Evolutionary conservation across 2,113 vertebrate species (phyloP), one percentile per base, ranked within the genome.

Genomic region (Rhabdornis inornatus): DNA sequence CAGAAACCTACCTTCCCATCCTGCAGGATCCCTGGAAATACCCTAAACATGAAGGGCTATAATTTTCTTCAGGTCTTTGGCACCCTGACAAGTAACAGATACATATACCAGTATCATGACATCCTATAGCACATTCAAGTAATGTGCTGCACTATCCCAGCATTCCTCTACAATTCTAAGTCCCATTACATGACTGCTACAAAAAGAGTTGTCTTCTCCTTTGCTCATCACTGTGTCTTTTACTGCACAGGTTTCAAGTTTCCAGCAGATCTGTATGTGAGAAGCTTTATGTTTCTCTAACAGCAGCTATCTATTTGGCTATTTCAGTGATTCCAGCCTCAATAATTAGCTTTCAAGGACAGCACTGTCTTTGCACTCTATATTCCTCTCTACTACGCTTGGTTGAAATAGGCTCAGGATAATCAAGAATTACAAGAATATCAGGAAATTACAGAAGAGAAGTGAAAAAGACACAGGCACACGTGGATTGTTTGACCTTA

Each of bases 51-150:
- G 10, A 90, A 47, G 11, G 27, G 19, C 24, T 57, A 42, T 30
- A 0, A 19, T 47, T 57, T 78, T 44, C 75, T 40, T 40, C 59
- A 56, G 21, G 10, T 39, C 31, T 87, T 68, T 5, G 0, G 53
- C 57, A 79, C 19, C 16, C 31, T 71, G 64, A 37, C 25, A 61
- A 42, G 13, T 39, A 84, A 24, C 24, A 65, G 44, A 30, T 30
- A 44, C 0, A 0, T 16, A 31, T 6, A 49, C 5, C 37, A 82
- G 31, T 35, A 74, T 50, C 66, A 37, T 0, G 1, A 72, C 33
- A 33, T 39, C 31, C 37, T 53, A n/a, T 1, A 56, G 40, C 11
- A 70, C n/a, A 49, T 55, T 53, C 24, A 40, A 70, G n/a, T 7
- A 18, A 71, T 2, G 6, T 13, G 49, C 47, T 72, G 39, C 47